These are phyloP conservation scores for Meandrusa payeni DNA, from an alignment of 2,888 invertebrate species.

Conservation along the genomic window DNA sequence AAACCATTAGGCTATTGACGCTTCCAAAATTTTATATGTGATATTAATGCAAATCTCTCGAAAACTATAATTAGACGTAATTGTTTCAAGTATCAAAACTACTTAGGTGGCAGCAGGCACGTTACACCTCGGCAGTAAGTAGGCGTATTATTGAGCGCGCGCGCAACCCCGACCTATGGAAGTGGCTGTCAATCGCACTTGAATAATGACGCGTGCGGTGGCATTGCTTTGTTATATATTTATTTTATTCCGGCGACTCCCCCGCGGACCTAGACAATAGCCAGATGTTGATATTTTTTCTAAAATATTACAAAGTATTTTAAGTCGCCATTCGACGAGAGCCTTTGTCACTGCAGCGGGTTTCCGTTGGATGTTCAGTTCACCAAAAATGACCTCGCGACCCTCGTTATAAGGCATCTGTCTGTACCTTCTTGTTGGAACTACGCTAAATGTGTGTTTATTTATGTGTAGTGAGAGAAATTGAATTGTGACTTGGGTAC, in stretches of 20 bases:
- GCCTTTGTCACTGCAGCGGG: constrained; percentile 48
- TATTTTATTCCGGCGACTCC: constrained; percentile 64
- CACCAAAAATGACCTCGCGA: constrained; percentile 21
- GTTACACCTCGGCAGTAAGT: constrained; percentile 62
- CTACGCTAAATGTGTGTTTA: background rate
- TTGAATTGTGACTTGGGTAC: no score
- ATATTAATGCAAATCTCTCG: no score
- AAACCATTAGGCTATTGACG: no score
- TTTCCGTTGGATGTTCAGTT: constrained; percentile 55
- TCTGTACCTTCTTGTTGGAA: background rate
- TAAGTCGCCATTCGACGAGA: constrained; percentile 50
- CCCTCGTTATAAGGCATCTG: constrained; percentile 33
- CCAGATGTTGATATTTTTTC: constrained; percentile 78
- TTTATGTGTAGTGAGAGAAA: no score
- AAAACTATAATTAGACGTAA: no score
- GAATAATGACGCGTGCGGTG: constrained; percentile 79
- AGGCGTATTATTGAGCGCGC: constrained; percentile 74
- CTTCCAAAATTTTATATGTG: no score
- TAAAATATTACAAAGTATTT: constrained; percentile 73
- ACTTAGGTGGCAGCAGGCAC: constrained; percentile 6
- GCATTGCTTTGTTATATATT: constrained; percentile 73
- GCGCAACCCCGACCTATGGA: constrained; percentile 49
- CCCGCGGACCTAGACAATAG: constrained; percentile 68
- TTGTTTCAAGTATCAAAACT: constrained; percentile 44
- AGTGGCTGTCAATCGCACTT: constrained; percentile 77